Percentiles rank a stretch among this genome's conserved stretches.
Evolutionary conservation across 2,888 invertebrate genomes (phyloP).

Genomic region (Megalurothrips usitatus): DNA sequence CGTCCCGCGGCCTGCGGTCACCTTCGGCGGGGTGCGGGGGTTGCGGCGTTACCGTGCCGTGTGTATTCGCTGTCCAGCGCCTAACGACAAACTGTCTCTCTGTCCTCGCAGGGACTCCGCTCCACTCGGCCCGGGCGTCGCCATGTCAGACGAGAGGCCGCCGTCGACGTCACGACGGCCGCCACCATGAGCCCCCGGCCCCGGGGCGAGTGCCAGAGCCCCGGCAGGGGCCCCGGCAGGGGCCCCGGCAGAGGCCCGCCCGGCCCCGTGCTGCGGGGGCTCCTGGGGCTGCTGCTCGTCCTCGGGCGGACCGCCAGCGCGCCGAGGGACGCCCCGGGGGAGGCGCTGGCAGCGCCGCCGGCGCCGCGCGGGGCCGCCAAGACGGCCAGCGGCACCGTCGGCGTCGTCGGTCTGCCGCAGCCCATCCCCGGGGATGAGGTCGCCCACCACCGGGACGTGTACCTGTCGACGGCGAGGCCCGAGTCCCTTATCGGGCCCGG

Average conservation of each 20-base stretch:
- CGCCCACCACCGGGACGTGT: neutral
- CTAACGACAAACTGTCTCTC: too few species aligned
- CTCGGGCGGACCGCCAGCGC: neutral
- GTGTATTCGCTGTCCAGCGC: too few species aligned
- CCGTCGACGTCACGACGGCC: neutral
- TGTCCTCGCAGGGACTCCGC: too few species aligned
- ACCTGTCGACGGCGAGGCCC: slow-evolving; percentile 7
- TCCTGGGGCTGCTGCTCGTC: neutral
- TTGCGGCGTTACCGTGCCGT: too few species aligned
- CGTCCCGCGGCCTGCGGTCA: too few species aligned
- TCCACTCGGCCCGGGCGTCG: too few species aligned
- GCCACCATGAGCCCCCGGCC: neutral
- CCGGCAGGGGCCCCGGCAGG: neutral
- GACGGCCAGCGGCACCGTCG: neutral
- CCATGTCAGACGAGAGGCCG: neutral
- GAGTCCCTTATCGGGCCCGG: slow-evolving; percentile 9
- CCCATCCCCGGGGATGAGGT: neutral
- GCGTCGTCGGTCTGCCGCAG: neutral
- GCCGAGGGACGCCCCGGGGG: neutral
- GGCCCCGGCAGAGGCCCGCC: neutral
- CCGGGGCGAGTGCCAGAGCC: neutral
- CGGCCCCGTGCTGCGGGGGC: neutral
- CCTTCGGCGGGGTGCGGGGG: too few species aligned
- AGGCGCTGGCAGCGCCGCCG: neutral
- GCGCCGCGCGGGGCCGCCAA: neutral